Conservation (phyloP, 2,113 vertebrate genomes). For the Zosterops japonicus region DNA sequence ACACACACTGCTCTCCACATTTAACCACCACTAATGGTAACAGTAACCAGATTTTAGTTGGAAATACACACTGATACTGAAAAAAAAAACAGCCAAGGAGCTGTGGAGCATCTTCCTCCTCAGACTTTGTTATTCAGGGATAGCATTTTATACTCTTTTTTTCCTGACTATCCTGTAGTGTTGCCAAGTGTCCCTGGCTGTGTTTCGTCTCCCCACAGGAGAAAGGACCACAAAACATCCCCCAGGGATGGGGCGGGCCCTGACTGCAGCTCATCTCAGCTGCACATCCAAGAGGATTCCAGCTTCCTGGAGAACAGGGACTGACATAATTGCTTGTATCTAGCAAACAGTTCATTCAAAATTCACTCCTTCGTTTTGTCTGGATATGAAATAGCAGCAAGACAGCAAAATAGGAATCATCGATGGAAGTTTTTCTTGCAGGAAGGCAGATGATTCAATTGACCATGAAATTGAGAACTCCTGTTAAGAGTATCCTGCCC, state of each 20-base stretch:
- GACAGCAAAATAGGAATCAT: not conserved
- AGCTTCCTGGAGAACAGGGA: not conserved
- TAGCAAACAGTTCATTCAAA: not conserved
- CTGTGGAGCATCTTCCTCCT: not conserved
- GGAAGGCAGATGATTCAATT: not conserved
- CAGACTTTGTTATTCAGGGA: not conserved
- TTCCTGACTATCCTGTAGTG: not conserved
- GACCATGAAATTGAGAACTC: not conserved
- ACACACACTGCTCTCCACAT: not conserved
- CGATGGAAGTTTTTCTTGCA: not conserved
- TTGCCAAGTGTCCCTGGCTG: not conserved
- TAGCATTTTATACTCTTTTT: not conserved
- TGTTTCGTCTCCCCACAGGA: not conserved
- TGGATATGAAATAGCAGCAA: not conserved
- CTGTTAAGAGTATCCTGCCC: not conserved
- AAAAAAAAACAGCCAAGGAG: not conserved
- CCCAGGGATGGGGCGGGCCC: not conserved
- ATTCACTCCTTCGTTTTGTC: not conserved
- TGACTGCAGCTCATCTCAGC: not conserved
- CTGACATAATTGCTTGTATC: not conserved
- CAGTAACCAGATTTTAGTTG: accelerated
- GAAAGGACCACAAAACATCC: not conserved
- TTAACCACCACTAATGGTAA: not conserved
- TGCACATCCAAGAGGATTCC: not conserved
- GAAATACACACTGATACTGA: accelerated